A percentile compares a stretch with the other conserved stretches of the same genome.
Evolutionary conservation across 2,113 vertebrate species (phyloP).

Genomic region (Neogobius melanostomus): DNA sequence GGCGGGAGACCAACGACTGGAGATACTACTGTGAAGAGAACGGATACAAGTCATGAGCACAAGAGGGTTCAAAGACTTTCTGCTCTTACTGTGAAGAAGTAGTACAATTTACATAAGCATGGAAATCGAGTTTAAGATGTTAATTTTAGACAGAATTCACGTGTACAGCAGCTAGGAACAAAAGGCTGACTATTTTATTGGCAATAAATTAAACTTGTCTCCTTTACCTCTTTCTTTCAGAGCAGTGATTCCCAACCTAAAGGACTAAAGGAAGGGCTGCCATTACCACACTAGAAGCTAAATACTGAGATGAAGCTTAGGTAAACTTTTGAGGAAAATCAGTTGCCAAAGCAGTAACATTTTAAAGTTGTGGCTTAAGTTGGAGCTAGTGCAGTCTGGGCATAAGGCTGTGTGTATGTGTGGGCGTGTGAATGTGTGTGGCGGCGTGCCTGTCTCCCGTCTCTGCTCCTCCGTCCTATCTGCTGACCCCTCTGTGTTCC

Average conservation of each 20-base stretch:
- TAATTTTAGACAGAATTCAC: neutral
- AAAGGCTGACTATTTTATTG: too few species aligned
- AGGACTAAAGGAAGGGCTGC: too few species aligned
- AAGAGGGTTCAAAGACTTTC: neutral
- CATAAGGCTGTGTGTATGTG: constrained; percentile 26
- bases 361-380: neutral
- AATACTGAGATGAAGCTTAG: neutral
- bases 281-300: neutral
- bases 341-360: neutral
- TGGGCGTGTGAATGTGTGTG: constrained; percentile 44
- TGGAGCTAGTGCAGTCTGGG: neutral
- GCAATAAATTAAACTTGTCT: too few species aligned
- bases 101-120: neutral
- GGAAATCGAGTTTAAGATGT: neutral
- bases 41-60: constrained; percentile 17
- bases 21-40: constrained; percentile 18
- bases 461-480: constrained; percentile 77
- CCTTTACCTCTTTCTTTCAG: too few species aligned
- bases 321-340: neutral
- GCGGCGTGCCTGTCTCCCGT: constrained; percentile 62
- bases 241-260: too few species aligned
- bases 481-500: constrained; percentile 82
- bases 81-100: neutral
- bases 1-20: constrained; percentile 24
- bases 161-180: too few species aligned